Base-by-base conservation (phyloP, 2,888 invertebrate genomes). In the Cenopis cana region DNA sequence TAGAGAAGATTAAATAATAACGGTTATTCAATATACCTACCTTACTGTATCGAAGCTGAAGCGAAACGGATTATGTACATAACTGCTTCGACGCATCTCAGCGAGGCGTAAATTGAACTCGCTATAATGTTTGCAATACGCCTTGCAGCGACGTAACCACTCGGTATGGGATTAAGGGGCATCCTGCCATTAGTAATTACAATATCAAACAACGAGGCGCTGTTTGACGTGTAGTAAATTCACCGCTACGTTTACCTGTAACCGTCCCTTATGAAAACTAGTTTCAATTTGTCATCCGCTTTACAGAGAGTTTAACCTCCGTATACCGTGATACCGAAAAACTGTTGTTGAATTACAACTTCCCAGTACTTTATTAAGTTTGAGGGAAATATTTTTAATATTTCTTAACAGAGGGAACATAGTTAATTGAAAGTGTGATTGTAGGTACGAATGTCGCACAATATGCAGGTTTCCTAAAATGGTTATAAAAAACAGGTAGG, bases 121-220 rank as follows among this genome's bases (percentile, higher is more conserved):
- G 36, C 52, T 64, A 64, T 38, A 20, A 46, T 50, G 57, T 49
- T 57, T 56, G 66, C 50, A 10, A 61, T 17, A 50, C 56, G 50
- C 50, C 17, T 29, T 55, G 61, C 49, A 56, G 11, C 38, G 46
- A 20, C 10, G 62, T 56, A 69, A 62, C 55, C 49, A 38, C 50
- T 29, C 50, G 57, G 18, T 50, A 12, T 24, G 67, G 71, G 67
- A 67, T 72, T 55, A 61, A 56, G 36, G 36, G 46, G 61, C 50
- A 29, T 56, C 52, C 67, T 68, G 67, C 61, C 56, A 61, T 72
- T 72, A 72, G 71, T 62, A 72, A 67, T 72, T 59, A 72, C 52
- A 62, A 61, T 70, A 67, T 56, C 38, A 72, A 67, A 62, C 62
- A 11, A 55, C 55, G 55, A 14, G 8, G 55, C 41, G 11, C 12